Base-by-base conservation (phyloP, 2,113 vertebrate genomes). In the Gymnorhina tibicen region DNA sequence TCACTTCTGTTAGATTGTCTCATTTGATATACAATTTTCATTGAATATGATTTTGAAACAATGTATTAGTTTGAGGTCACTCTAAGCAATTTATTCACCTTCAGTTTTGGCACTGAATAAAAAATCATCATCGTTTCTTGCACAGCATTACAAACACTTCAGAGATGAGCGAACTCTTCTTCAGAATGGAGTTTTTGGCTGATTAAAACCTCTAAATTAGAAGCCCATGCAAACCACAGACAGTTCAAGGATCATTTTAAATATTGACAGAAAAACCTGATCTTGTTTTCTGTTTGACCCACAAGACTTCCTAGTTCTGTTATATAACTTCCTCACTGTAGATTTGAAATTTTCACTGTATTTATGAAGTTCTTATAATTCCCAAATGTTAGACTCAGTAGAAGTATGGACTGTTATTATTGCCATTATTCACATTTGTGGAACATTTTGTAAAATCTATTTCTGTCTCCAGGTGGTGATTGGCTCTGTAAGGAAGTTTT, bases 1-100 rank as follows among this genome's bases (percentile, higher is more conserved):
- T 59, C 8, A 9, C 3, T 66, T 88, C 44, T 7, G 6, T 55
- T 19, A 47, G 15, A 83, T 64, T 41, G 7, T 17, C 3, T 75
- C 2, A 23, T 44, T 56, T 56, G 17, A 60, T 30, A 9, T 0
- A 42, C 1, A 59, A 0, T 58, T 86, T 35, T 37, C 10, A 1
- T 47, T 89, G 28, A 7, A n/a, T 39, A 24, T 30, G 30, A 33
- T 50, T 7, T 86, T 59, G 27, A 35, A 75, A n/a, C 35, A 63
- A 41, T 14, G 1, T 5, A 16, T 49, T 41, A 8, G 5, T 37
- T 50, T 77, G 22, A 67, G 8, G 3, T 62, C 0, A 53, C 22
- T 73, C 9, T 32, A 60, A 86, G 41, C 64, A 75, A 66, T 60
- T n/a, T 49, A 77, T 67, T 56, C 8, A 17, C 4, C 2, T 80